These are phyloP conservation scores for Phrynocephalus versicolor DNA, from an alignment of 2,113 vertebrate genomes.

Conservation along the genomic window DNA sequence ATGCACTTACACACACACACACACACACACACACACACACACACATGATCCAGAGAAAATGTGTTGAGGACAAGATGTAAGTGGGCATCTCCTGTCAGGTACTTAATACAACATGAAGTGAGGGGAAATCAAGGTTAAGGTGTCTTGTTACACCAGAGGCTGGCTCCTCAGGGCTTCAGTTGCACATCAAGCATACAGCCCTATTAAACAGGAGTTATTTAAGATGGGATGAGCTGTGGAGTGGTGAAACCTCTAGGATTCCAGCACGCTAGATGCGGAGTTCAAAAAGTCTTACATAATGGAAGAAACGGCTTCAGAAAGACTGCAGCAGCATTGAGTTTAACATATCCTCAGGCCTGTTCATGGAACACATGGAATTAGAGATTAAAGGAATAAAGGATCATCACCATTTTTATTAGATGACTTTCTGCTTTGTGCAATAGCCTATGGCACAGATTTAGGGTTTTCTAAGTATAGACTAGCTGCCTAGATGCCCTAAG, in stretches of 20 bases:
- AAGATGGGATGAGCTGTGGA: not conserved
- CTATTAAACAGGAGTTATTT: constrained; percentile 13
- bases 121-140: constrained; percentile 20
- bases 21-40: constrained; percentile 20
- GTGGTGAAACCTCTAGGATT: not conserved
- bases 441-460: not conserved
- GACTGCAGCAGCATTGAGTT: not conserved
- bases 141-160: not conserved
- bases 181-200: not conserved
- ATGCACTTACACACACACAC: constrained; percentile 10
- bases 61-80: constrained; percentile 16
- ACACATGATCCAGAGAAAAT: constrained; percentile 22
- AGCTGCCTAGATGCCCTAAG: no score
- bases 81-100: not conserved
- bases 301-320: not conserved
- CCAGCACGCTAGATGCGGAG: not conserved
- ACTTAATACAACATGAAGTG: not conserved
- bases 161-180: not conserved
- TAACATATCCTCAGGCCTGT: not conserved
- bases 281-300: not conserved
- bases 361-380: not conserved
- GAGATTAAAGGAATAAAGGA: not conserved
- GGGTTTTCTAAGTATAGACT: no score
- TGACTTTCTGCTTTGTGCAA: not conserved
- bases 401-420: not conserved